Conservation (phyloP, 1,140 invertebrate species). For the Plectus sambesii region DNA sequence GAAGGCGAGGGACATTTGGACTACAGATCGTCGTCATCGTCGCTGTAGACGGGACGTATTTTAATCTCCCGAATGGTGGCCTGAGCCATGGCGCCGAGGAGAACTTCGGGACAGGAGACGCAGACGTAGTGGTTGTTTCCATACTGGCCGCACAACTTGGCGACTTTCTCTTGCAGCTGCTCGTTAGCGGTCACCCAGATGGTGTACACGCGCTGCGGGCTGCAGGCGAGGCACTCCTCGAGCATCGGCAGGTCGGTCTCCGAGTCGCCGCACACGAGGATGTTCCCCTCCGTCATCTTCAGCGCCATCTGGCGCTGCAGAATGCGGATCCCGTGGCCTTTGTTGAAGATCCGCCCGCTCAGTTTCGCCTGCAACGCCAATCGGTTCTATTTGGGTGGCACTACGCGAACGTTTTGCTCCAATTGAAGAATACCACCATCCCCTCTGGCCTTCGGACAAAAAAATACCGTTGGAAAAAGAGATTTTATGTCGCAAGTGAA, state of each 20-base stretch:
- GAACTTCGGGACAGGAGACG: constrained; percentile 42
- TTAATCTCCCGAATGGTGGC: constrained; percentile 22
- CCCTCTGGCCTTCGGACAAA: no score
- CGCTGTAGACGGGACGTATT: background rate
- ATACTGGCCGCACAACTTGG: constrained; percentile 26
- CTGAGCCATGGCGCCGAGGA: constrained; percentile 43
- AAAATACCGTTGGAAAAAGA: no score
- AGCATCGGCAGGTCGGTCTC: constrained; percentile 45
- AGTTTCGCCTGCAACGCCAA: constrained; percentile 25
- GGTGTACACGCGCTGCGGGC: constrained; percentile 31
- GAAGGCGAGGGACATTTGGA: no score
- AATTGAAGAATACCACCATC: no score
- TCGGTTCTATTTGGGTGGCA: no score
- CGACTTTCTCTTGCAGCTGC: constrained; percentile 30
- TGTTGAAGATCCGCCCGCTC: constrained; percentile 26
- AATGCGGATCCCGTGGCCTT: constrained; percentile 23
- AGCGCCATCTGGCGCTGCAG: constrained; percentile 16
- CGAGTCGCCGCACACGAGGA: constrained; percentile 42
- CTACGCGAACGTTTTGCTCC: no score
- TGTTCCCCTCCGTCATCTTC: constrained; percentile 26
- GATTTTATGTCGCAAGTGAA: no score
- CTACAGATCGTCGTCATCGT: background rate
- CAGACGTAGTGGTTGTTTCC: constrained; percentile 37
- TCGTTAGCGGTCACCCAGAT: constrained; percentile 42
- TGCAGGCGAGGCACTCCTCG: constrained; percentile 28